These are phyloP conservation scores for Rhinophrynus dorsalis DNA, from an alignment of 2,797 vertebrate genomes.

Conservation along the genomic window DNA sequence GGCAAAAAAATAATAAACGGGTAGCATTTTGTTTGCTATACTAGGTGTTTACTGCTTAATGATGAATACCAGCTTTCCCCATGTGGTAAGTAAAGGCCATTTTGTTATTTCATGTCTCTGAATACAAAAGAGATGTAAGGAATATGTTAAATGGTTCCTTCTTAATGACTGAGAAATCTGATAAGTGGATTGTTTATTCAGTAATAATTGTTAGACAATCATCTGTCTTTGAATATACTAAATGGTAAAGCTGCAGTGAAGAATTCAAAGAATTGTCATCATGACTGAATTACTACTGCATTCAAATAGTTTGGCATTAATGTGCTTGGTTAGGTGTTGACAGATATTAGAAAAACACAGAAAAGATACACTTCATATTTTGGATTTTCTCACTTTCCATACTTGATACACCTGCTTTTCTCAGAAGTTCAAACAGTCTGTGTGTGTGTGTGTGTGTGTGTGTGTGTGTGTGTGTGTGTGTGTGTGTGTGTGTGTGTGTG, in stretches of 20 bases:
- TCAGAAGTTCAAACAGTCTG: too few species aligned
- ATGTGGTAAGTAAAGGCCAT: slow-evolving; percentile 70
- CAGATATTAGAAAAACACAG: slow-evolving; percentile 31
- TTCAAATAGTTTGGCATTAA: slow-evolving; percentile 29
- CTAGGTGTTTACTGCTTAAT: slow-evolving; percentile 67
- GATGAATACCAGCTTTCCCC: slow-evolving; percentile 67
- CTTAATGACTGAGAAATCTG: slow-evolving; percentile 59
- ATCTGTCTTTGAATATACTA: slow-evolving; percentile 29
- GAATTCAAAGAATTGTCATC: slow-evolving; percentile 39
- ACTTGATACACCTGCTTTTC: slow-evolving; percentile 17
- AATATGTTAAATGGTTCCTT: slow-evolving; percentile 56
- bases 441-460: too few species aligned
- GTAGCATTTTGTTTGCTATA: slow-evolving; percentile 70
- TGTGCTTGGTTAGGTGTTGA: slow-evolving; percentile 33
- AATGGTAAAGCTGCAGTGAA: slow-evolving; percentile 17
- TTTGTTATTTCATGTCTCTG: slow-evolving; percentile 58
- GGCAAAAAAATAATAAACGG: slow-evolving; percentile 67
- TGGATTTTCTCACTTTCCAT: slow-evolving; percentile 7
- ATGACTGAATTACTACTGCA: slow-evolving; percentile 32
- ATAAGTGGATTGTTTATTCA: slow-evolving; percentile 61
- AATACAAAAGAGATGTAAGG: slow-evolving; percentile 54
- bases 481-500: too few species aligned
- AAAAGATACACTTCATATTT: neutral
- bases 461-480: too few species aligned
- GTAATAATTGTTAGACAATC: slow-evolving; percentile 57